Percentiles rank a stretch among this genome's conserved stretches.
phyloP scores from a whole-genome alignment of 2,888 invertebrate genomes.

The Spilosoma lubricipeda region DNA sequence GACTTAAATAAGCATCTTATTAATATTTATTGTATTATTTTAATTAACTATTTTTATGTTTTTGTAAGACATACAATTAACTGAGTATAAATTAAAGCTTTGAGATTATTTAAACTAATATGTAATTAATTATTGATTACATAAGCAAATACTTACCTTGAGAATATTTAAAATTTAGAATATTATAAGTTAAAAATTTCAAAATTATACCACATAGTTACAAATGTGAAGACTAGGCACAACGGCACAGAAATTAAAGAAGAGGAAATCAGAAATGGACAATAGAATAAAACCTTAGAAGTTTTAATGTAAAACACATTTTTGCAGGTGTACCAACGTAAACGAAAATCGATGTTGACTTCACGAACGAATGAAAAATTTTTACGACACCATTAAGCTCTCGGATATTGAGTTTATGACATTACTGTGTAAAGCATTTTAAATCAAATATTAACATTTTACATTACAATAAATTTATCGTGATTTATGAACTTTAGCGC shows the following conservation, averaged over 20 bases:
- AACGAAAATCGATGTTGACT: constrained; percentile 16
- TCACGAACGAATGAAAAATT: constrained; percentile 38
- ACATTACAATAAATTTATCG: constrained; percentile 16
- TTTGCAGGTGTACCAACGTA: constrained; percentile 32
- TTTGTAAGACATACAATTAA: constrained; percentile 27
- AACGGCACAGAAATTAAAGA: not conserved
- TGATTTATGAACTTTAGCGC: not conserved
- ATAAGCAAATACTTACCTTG: too few relatives aligned
- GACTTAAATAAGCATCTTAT: constrained; percentile 1
- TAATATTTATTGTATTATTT: constrained; percentile 22
- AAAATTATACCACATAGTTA: too few relatives aligned
- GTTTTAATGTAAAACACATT: constrained; percentile 31
- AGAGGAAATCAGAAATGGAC: not conserved
- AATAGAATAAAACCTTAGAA: constrained; percentile 19
- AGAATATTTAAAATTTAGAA: too few relatives aligned
- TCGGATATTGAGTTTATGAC: constrained; percentile 24
- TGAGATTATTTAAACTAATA: too few relatives aligned
- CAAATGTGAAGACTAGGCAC: not conserved
- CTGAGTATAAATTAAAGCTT: too few relatives aligned
- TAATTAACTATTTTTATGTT: constrained; percentile 27
- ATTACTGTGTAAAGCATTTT: constrained; percentile 23
- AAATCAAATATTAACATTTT: constrained; percentile 31
- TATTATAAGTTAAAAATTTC: too few relatives aligned
- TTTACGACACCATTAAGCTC: constrained; percentile 47
- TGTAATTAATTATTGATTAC: too few relatives aligned